Base-by-base conservation (phyloP, 2,113 vertebrate species). In the Pygoscelis adeliae region DNA sequence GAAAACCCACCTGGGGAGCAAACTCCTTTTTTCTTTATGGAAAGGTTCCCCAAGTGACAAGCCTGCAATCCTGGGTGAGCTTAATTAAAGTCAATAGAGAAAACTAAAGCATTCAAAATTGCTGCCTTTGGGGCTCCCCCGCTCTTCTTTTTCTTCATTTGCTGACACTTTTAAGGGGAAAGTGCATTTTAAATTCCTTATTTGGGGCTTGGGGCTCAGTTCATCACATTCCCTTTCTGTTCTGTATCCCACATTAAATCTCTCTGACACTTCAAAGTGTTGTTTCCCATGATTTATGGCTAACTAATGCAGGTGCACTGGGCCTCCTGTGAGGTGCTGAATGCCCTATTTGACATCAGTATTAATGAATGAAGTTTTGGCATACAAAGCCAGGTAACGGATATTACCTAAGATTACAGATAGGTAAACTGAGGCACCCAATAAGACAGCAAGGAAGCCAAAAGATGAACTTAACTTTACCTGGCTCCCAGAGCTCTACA, bases 51-150 rank as follows among this genome's bases (percentile, higher is more conserved):
- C 94, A 91, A 94, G 97, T 98, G 98, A 98, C 98, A 98, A 97
- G 97, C 97, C 97, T 98, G 96, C 97, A 97, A 95, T 97, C 90
- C 97, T 94, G 97, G 97, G 96, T 97, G 92, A 98, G 98, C 98
- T 98, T 98, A 98, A 98, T 98, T 98, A 98, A 98, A 97, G 98
- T 97, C 97, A 97, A 97, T 97, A 98, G 97, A 98, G 97, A 96
- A 96, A 98, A 97, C 91, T 96, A 96, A 96, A 98, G 85, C 97
- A 96, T 97, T 98, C 96, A 96, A 97, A 97, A 98, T 97, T 89
- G 91, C 90, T 96, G 90, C 93, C 42, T 97, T 97, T 96, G 95
- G 98, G 97, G 93, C 95, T 97, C 96, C 94, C 96, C 77, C 34
- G 8, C 80, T 85, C 73, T 88, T 97, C 96, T 95, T 96, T 96